These are phyloP conservation scores for Chaetodon auriga DNA, from an alignment of 2,113 vertebrate species.

Conservation along the genomic window DNA sequence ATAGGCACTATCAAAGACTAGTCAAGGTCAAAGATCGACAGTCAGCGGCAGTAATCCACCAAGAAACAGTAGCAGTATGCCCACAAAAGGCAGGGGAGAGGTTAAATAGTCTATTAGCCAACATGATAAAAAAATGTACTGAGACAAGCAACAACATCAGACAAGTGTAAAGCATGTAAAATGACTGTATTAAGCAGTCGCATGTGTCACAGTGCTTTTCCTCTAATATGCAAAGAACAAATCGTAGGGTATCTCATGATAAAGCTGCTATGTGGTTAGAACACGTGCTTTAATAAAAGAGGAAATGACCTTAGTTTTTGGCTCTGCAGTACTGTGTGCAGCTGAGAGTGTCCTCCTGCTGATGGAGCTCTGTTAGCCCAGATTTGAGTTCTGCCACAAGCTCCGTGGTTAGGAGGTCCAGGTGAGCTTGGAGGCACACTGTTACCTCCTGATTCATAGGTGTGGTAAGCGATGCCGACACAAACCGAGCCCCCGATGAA, in stretches of 20 bases:
- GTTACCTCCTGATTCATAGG: conserved; percentile 76
- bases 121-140: neutral
- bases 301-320: conserved; percentile 13
- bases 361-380: conserved; percentile 31
- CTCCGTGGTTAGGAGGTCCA: conserved; percentile 56
- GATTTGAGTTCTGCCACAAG: conserved; percentile 46
- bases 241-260: neutral
- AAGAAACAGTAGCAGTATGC: neutral
- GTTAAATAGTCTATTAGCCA: neutral
- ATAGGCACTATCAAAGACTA: neutral
- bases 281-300: conserved; percentile 10
- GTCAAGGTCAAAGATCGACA: neutral
- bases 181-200: neutral
- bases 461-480: conserved; percentile 68
- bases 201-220: neutral
- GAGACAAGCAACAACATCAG: neutral
- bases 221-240: neutral
- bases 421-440: conserved; percentile 33
- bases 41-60: neutral
- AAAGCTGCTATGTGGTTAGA: conserved; percentile 1
- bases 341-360: conserved; percentile 12
- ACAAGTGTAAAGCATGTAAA: conserved; percentile 3
- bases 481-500: conserved; percentile 54
- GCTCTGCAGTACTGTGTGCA: conserved; percentile 5
- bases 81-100: neutral